Evolutionary conservation across 2,113 vertebrate species (phyloP), one percentile per base, ranked within the genome.

Genomic region (Heterochromis multidens): DNA sequence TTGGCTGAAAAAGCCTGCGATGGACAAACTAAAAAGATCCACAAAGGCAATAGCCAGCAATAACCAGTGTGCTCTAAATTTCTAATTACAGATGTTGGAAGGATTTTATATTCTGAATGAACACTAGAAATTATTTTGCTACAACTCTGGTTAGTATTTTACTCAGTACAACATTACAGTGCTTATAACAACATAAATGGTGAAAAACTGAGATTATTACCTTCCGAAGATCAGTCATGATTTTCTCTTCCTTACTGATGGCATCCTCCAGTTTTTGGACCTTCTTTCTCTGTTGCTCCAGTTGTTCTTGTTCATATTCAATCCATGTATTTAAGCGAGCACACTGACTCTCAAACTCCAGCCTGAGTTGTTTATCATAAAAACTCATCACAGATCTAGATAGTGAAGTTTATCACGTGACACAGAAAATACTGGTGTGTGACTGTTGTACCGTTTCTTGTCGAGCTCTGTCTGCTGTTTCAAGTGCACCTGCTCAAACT

Each of bases 291-390:
- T 90, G 89, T 93, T 99, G 97, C 87, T 96, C 93, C 25, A 98
- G 91, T 7, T 97, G 97, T 12, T 81, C 95, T 74, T 87, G 95
- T 76, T 95, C 96, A 57, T 97, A 99, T 87, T 98, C 97, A 13
- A 98, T 87, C 82, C 98, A 97, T 82, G 95, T 3, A 3, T 89
- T 96, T 60, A 99, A 94, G 5, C 94, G 95, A 11, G 95, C 96
- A 63, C 92, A 95, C 82, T 98, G 98, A 87, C 92, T 97, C 92
- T 99, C 97, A 96, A 99, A 99, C 91, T 98, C 97, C 84, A 98
- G 93, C 80, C 99, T 99, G 92, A 81, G 63, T 54, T 74, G 7
- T 46, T 63, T 31, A 43, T 76, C 12, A 57, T 19, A 37, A 31
- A 83, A 77, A 77, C 10, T 4, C 10, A 54, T 79, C 13, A 37